phyloP scores from a whole-genome alignment of 2,113 vertebrate species.

The Anser brachyrhynchus region DNA sequence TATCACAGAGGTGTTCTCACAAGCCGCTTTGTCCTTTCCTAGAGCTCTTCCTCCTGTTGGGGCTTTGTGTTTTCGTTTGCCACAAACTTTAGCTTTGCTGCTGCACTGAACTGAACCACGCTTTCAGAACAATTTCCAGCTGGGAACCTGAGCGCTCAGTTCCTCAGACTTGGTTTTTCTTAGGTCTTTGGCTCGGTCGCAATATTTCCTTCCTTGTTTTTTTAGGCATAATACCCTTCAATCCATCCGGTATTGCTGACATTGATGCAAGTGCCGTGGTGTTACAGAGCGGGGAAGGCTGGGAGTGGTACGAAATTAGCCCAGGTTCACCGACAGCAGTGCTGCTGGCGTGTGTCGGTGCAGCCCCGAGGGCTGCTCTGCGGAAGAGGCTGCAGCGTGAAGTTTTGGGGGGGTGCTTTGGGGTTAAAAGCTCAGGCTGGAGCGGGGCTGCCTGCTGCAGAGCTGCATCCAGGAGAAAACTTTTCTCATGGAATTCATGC shows the following conservation, averaged over 20 bases:
- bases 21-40: accelerated
- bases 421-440: not conserved
- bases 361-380: not conserved
- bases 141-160: accelerated
- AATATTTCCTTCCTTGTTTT: not conserved
- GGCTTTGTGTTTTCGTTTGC: not conserved
- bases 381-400: not conserved
- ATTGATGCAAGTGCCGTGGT: accelerated
- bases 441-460: not conserved
- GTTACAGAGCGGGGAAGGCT: not conserved
- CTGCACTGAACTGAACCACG: accelerated
- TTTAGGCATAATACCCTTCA: not conserved
- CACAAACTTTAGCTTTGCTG: not conserved
- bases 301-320: not conserved
- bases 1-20: not conserved
- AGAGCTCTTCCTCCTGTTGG: not conserved
- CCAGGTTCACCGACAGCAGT: not conserved
- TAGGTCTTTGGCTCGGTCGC: not conserved
- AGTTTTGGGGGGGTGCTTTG: not conserved
- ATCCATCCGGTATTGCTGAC: accelerated
- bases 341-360: accelerated
- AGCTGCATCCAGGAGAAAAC: slow-evolving; percentile 47
- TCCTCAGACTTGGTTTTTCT: not conserved
- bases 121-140: not conserved
- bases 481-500: slow-evolving; percentile 50